Conservation (phyloP, 2,797 vertebrate species). For the Oreortyx pictus region DNA sequence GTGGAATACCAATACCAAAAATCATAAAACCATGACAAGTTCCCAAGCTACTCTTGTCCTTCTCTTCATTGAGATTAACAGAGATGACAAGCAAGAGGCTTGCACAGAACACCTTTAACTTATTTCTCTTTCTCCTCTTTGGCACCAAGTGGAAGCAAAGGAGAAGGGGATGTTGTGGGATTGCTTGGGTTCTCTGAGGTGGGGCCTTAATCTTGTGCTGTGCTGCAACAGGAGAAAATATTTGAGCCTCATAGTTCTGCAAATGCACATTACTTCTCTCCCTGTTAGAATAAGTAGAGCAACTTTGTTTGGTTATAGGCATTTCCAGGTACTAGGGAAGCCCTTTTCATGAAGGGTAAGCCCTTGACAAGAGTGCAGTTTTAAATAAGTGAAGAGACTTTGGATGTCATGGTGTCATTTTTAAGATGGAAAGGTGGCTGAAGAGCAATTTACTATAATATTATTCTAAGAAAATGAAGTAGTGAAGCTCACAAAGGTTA, state of each 20-base stretch:
- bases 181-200: background rate
- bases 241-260: background rate
- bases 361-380: background rate
- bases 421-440: background rate
- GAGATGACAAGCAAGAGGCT: background rate
- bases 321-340: background rate
- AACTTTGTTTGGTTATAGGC: background rate
- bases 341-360: background rate
- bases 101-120: background rate
- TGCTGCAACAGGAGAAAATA: background rate
- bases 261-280: background rate
- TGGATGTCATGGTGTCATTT: background rate
- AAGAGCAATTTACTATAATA: background rate
- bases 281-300: background rate
- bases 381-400: background rate
- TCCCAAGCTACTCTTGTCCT: background rate
- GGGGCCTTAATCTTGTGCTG: background rate
- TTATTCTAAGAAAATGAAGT: background rate
- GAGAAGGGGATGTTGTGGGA: background rate
- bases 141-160: rapidly evolving
- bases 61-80: background rate
- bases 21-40: too few species aligned
- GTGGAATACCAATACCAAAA: too few species aligned
- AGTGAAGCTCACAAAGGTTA: background rate
- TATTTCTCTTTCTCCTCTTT: background rate